A percentile compares a stretch with the other conserved stretches of the same genome.
Conservation (phyloP, 2,888 invertebrate species). For the Cerastis rubricosa region DNA sequence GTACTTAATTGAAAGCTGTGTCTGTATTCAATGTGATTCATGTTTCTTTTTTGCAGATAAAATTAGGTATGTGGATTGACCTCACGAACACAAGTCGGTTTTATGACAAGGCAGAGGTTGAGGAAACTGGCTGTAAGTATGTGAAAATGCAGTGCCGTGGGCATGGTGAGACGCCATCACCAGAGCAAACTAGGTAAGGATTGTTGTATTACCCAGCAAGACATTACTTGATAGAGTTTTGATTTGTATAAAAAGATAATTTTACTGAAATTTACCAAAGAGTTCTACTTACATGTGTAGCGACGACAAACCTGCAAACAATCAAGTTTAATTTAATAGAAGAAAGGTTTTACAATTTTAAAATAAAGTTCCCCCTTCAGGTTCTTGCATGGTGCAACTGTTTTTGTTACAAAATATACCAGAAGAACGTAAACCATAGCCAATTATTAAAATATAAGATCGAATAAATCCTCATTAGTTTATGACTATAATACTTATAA, state of each 20-base stretch:
- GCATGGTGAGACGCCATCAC: slow-evolving; percentile 97
- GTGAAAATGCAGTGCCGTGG: slow-evolving; percentile 97
- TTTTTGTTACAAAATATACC: background rate
- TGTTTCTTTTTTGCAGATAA: slow-evolving; percentile 90
- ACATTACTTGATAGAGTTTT: background rate
- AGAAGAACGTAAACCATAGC: too few species aligned
- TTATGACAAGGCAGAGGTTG: slow-evolving; percentile 96
- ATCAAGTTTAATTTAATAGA: background rate
- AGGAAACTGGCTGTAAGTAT: slow-evolving; percentile 94
- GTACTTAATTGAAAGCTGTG: background rate
- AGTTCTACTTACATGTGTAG: slow-evolving; percentile 20
- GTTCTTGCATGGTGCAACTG: background rate
- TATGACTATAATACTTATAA: too few species aligned
- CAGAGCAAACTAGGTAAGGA: slow-evolving; percentile 93
- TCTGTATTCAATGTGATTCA: background rate
- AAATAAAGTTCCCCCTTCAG: background rate
- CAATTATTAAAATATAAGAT: too few species aligned
- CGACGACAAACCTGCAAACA: slow-evolving; percentile 33
- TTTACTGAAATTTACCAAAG: background rate
- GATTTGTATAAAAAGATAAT: background rate
- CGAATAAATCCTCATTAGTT: too few species aligned
- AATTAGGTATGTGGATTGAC: slow-evolving; percentile 98
- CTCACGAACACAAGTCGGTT: slow-evolving; percentile 98
- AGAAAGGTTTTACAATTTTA: background rate
- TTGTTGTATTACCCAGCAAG: background rate